Conservation (phyloP, 2,797 vertebrate genomes). For the Pyrocephalus nanus region DNA sequence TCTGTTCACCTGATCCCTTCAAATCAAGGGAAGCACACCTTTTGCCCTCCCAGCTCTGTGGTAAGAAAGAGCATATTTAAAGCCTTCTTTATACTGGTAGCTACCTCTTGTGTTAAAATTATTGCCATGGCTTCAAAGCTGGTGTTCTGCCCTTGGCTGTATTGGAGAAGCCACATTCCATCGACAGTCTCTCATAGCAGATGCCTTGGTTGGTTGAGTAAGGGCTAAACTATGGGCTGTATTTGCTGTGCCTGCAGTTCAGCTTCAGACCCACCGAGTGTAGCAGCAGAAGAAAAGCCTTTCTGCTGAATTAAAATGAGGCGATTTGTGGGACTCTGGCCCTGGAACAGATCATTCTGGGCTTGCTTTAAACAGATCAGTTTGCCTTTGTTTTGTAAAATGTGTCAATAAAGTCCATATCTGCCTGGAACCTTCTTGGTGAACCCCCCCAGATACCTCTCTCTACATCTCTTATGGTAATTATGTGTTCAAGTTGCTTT, state of each 20-base stretch:
- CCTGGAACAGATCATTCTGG: background rate
- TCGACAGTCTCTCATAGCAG: slow-evolving; percentile 34
- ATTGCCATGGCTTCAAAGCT: slow-evolving; percentile 42
- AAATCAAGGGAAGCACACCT: background rate
- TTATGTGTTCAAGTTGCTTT: background rate
- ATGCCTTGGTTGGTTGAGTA: slow-evolving; percentile 38
- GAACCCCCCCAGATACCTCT: background rate
- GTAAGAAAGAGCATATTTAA: slow-evolving; percentile 33
- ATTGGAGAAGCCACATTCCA: slow-evolving; percentile 48
- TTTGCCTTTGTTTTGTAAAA: background rate
- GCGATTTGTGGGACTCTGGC: background rate
- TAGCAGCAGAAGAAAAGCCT: background rate
- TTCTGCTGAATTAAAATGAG: background rate
- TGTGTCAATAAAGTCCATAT: background rate
- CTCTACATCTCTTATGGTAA: background rate
- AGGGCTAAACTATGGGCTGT: slow-evolving; percentile 47
- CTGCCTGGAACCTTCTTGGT: background rate
- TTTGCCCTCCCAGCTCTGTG: background rate
- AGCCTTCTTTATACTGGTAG: background rate
- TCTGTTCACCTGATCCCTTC: background rate
- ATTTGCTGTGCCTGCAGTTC: background rate
- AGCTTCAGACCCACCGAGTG: background rate
- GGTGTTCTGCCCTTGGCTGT: slow-evolving; percentile 34
- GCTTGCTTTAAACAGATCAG: background rate
- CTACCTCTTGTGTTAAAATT: background rate